Conservation (phyloP, 2,797 vertebrate genomes). For the Xenentodon cancila region DNA sequence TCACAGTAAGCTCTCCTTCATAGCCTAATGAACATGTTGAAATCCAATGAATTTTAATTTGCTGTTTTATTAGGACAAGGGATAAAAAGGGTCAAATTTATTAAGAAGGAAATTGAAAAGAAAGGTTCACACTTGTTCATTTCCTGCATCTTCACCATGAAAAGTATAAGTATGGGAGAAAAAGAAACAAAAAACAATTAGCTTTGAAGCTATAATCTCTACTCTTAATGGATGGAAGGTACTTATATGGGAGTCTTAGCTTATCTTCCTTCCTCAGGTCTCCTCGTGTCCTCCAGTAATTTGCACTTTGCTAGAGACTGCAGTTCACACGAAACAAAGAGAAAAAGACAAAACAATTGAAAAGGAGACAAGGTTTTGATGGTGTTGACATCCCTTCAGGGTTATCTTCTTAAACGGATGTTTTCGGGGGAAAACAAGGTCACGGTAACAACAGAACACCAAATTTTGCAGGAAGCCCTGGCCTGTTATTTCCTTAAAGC, state of each 20-base stretch:
- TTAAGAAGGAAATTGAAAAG: conserved; percentile 76
- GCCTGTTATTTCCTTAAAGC: conserved; percentile 13
- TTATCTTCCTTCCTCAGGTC: conserved; percentile 55
- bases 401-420: conserved; percentile 39
- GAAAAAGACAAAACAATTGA: conserved; percentile 19
- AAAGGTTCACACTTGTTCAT: conserved; percentile 56
- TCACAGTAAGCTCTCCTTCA: conserved; percentile 72
- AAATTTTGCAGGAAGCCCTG: conserved; percentile 17
- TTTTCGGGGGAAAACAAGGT: conserved; percentile 33
- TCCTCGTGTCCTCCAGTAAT: conserved; percentile 40
- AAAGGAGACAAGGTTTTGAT: conserved; percentile 39
- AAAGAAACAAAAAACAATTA: conserved; percentile 67
- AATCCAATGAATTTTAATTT: conserved; percentile 84
- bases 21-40: conserved; percentile 78
- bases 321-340: conserved; percentile 24
- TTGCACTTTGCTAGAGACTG: conserved; percentile 32
- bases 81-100: conserved; percentile 70
- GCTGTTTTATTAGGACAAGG: conserved; percentile 72
- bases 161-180: conserved; percentile 40
- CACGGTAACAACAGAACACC: conserved; percentile 19
- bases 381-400: conserved; percentile 24
- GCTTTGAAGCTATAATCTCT: conserved; percentile 68
- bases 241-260: conserved; percentile 58
- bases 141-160: conserved; percentile 60
- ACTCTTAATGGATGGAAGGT: conserved; percentile 67